Conservation (phyloP, 2,113 vertebrate genomes). For the Thryonomys swinderianus region DNA sequence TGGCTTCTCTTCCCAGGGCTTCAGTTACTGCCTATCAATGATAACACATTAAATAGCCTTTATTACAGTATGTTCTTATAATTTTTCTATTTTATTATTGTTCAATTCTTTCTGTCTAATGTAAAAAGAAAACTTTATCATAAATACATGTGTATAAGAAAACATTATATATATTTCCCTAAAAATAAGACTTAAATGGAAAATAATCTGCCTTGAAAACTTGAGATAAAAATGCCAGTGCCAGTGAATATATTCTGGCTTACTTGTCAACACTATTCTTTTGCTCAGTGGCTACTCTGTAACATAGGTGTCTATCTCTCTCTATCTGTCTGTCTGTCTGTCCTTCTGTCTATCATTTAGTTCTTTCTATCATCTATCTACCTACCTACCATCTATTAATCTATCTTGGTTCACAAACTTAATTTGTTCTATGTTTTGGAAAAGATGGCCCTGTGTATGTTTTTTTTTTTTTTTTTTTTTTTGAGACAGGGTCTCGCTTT, state of each 20-base stretch:
- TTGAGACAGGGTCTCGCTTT: too few relatives aligned
- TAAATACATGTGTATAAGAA: not conserved
- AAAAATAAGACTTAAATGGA: not conserved
- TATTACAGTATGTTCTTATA: not conserved
- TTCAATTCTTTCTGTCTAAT: not conserved
- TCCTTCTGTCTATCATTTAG: not conserved
- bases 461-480: too few relatives aligned
- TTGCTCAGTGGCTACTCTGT: not conserved
- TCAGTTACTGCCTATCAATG: not conserved
- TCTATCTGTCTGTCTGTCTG: not conserved
- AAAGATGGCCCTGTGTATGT: not conserved
- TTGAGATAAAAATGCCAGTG: not conserved
- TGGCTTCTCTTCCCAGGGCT: not conserved
- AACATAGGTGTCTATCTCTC: not conserved
- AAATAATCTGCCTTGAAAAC: not conserved
- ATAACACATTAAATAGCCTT: not conserved
- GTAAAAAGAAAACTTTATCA: not conserved
- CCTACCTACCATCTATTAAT: not conserved
- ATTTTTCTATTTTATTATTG: not conserved
- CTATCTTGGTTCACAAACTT: not conserved
- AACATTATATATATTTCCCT: not conserved
- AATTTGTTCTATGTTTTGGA: not conserved
- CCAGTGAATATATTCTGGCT: not conserved
- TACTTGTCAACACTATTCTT: not conserved
- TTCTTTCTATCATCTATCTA: not conserved